Percentiles rank a stretch among this genome's conserved stretches.
Evolutionary conservation across 2,797 vertebrate genomes (phyloP).

Genomic region (Myripristis murdjan): DNA sequence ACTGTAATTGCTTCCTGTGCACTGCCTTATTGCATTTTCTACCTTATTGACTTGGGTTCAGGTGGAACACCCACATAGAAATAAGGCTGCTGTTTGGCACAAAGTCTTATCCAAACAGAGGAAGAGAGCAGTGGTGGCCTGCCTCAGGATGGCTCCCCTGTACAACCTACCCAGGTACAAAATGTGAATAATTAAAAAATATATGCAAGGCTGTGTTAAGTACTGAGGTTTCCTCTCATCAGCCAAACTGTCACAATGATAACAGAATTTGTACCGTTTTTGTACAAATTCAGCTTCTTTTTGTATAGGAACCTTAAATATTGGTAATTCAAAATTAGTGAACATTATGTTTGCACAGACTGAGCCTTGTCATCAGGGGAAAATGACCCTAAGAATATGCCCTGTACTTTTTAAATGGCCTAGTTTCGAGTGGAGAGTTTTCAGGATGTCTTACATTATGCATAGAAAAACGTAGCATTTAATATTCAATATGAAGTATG

Average conservation of each 20-base stretch:
- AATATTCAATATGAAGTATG: not conserved
- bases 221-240: not conserved
- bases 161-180: conserved; percentile 94
- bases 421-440: too few relatives aligned
- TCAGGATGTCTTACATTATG: not conserved
- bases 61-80: conserved; percentile 93
- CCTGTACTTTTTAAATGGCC: too few relatives aligned
- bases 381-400: not conserved
- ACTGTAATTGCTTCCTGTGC: not conserved
- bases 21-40: conserved; percentile 1
- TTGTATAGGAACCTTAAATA: not conserved
- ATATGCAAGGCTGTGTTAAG: not conserved
- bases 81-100: conserved; percentile 90
- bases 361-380: too few relatives aligned
- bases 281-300: not conserved
- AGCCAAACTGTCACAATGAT: not conserved
- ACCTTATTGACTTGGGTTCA: conserved; percentile 61
- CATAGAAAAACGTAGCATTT: not conserved
- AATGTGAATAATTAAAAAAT: not conserved
- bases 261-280: not conserved
- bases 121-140: conserved; percentile 95
- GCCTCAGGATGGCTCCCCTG: conserved; percentile 94
- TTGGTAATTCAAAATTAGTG: not conserved
- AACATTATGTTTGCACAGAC: too few relatives aligned
- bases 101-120: conserved; percentile 94